Conservation (phyloP, 2,113 vertebrate species). For the Prunella himalayana region DNA sequence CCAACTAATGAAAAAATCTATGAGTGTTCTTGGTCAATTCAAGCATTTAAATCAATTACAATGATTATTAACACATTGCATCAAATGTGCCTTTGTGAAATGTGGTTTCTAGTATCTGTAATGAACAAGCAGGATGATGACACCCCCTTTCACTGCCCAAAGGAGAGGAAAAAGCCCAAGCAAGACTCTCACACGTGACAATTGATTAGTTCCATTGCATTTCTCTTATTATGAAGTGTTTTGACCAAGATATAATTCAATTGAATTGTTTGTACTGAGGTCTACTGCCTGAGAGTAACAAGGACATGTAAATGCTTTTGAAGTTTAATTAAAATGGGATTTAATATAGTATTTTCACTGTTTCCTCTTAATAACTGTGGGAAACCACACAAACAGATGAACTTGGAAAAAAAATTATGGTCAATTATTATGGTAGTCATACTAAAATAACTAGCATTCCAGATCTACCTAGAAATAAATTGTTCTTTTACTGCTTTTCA, state of each 20-base stretch:
- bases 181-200: neutral
- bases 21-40: neutral
- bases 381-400: neutral
- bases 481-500: neutral
- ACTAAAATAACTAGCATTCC: neutral
- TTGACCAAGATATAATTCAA: neutral
- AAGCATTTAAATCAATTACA: slow-evolving; percentile 23
- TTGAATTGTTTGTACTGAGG: neutral
- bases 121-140: neutral
- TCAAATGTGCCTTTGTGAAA: neutral
- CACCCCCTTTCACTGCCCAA: neutral
- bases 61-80: neutral
- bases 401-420: neutral
- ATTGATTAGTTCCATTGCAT: neutral
- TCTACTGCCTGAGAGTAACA: neutral
- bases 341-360: neutral
- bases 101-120: neutral
- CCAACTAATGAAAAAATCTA: neutral
- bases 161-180: neutral
- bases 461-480: neutral
- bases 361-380: neutral
- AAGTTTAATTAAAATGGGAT: slow-evolving; percentile 15
- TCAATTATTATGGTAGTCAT: neutral
- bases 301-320: neutral
- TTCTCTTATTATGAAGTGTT: neutral